phyloP scores from a whole-genome alignment of 2,888 invertebrate genomes.

The Acleris emargana region DNA sequence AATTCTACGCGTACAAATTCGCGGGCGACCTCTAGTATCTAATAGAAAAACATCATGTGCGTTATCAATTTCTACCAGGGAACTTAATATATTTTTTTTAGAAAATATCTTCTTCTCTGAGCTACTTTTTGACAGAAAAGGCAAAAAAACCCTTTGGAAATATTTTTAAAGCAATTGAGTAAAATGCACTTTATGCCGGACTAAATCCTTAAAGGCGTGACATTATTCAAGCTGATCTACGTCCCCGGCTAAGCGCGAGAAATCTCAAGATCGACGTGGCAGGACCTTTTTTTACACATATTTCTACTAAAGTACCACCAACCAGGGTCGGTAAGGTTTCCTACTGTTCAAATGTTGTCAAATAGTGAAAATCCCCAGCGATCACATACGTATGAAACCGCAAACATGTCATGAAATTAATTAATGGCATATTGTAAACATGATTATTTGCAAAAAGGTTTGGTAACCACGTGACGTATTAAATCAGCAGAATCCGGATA shows the following conservation, averaged over 20 bases:
- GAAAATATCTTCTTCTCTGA: no score
- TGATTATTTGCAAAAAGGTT: no score
- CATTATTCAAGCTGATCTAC: slow-evolving; percentile 59
- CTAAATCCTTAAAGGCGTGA: slow-evolving; percentile 48
- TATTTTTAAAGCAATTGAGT: slow-evolving; percentile 48
- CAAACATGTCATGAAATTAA: not conserved
- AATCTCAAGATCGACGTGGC: slow-evolving; percentile 33
- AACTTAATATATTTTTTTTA: no score
- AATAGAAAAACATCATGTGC: no score
- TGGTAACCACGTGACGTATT: no score
- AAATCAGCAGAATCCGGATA: no score
- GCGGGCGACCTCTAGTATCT: no score
- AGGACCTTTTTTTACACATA: slow-evolving; percentile 27
- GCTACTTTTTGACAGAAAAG: slow-evolving; percentile 5
- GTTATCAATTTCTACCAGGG: no score
- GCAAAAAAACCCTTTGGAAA: slow-evolving; percentile 24
- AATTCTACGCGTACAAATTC: no score
- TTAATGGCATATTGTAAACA: no score
- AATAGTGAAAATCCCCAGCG: not conserved
- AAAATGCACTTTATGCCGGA: slow-evolving; percentile 53
- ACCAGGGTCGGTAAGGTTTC: not conserved
- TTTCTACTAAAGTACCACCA: slow-evolving; percentile 8
- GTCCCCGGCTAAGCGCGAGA: slow-evolving; percentile 43
- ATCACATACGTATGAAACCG: no score
- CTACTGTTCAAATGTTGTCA: not conserved